phyloP scores from a whole-genome alignment of 92 coral and sea anemone species.

The Palythoa grandis region DNA sequence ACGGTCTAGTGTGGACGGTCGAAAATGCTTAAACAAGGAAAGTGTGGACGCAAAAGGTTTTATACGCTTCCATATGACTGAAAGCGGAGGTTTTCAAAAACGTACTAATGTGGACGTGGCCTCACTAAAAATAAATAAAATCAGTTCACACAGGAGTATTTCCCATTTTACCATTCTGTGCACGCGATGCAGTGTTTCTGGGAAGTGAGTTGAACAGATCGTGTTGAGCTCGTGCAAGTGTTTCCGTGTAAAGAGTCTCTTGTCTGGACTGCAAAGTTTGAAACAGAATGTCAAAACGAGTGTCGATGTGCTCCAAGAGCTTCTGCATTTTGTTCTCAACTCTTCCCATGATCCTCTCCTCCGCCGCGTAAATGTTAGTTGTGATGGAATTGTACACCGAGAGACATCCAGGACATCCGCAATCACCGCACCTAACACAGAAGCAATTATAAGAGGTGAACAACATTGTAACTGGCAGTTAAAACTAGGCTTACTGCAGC shows the following conservation, averaged over 20 bases:
- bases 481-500: too few relatives aligned
- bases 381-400: slow-evolving; percentile 96
- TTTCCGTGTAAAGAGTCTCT: slow-evolving; percentile 57
- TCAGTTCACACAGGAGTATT: slow-evolving; percentile 29
- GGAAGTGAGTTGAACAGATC: slow-evolving; percentile 42
- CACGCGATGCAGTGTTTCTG: neutral
- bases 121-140: too few relatives aligned
- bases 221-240: slow-evolving; percentile 38
- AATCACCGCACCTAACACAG: slow-evolving; percentile 72
- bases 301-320: slow-evolving; percentile 80
- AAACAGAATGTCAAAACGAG: slow-evolving; percentile 78
- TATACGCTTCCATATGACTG: too few relatives aligned
- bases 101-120: too few relatives aligned
- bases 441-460: neutral
- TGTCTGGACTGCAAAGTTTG: slow-evolving; percentile 64
- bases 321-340: slow-evolving; percentile 81
- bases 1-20: too few relatives aligned
- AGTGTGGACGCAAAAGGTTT: too few relatives aligned
- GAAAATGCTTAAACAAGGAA: too few relatives aligned
- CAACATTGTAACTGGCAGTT: too few relatives aligned
- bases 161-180: slow-evolving; percentile 39
- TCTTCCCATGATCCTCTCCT: slow-evolving; percentile 91
- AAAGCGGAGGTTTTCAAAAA: too few relatives aligned
- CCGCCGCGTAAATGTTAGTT: slow-evolving; percentile 93
- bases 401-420: slow-evolving; percentile 98